Evolutionary conservation across 2,888 invertebrate genomes (phyloP).

Genomic region (Pterostichus niger): DNA sequence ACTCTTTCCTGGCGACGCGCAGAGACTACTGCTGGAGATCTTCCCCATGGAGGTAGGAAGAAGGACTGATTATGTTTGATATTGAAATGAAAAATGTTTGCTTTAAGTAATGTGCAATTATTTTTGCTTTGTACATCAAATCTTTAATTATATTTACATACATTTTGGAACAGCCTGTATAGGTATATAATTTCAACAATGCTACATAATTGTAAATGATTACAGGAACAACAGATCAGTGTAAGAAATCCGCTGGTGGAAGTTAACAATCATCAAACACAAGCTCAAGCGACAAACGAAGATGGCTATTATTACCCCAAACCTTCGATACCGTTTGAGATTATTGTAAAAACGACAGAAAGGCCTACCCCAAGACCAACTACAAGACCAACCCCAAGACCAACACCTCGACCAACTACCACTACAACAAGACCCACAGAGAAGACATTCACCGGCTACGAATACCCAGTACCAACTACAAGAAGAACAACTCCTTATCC

Average conservation of each 20-base stretch:
- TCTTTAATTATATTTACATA: too few relatives aligned
- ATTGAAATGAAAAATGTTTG: too few relatives aligned
- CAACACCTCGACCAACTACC: constrained; percentile 25
- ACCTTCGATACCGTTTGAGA: constrained; percentile 63
- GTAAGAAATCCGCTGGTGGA: background rate
- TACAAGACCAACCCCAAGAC: background rate
- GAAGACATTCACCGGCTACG: constrained; percentile 46
- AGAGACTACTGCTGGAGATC: too few relatives aligned
- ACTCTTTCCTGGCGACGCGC: background rate
- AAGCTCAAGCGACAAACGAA: constrained; percentile 15
- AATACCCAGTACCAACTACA: constrained; percentile 55
- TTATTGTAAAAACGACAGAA: background rate
- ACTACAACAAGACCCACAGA: constrained; percentile 27
- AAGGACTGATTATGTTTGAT: too few relatives aligned
- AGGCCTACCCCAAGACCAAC: background rate
- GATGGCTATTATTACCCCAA: constrained; percentile 65
- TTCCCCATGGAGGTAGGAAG: too few relatives aligned
- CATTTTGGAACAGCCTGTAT: too few relatives aligned
- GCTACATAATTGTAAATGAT: too few relatives aligned
- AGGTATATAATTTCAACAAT: too few relatives aligned
- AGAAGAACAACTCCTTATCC: too few relatives aligned
- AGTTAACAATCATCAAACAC: background rate
- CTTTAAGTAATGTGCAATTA: too few relatives aligned
- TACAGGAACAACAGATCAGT: background rate
- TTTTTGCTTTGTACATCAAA: too few relatives aligned